Conservation (phyloP, 2,888 invertebrate genomes). For the Scaptomyza polygonia region DNA sequence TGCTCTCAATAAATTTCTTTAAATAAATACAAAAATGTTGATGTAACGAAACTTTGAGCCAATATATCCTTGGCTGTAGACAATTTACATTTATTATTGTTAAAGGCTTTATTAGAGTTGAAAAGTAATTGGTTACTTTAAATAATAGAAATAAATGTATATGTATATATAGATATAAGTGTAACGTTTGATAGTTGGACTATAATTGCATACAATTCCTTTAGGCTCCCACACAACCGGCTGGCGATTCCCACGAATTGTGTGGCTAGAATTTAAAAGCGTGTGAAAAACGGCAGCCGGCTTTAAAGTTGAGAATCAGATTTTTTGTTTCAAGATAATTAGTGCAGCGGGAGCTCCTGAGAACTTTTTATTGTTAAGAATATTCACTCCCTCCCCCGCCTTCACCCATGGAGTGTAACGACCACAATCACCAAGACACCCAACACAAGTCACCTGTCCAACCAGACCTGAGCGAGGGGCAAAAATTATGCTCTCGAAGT, state of each 20-base stretch:
- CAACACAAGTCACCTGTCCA: slow-evolving; percentile 57
- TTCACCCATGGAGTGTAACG: slow-evolving; percentile 45
- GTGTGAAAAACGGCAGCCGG: slow-evolving; percentile 79
- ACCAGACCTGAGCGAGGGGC: slow-evolving; percentile 25
- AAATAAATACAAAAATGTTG: too few species aligned
- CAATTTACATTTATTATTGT: not conserved
- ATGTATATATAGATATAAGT: slow-evolving; percentile 13
- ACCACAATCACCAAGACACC: slow-evolving; percentile 48
- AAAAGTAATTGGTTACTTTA: not conserved
- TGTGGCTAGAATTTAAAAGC: slow-evolving; percentile 78
- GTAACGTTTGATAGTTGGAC: slow-evolving; percentile 28
- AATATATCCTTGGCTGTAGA: not conserved
- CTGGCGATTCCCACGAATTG: slow-evolving; percentile 80
- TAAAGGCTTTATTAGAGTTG: not conserved
- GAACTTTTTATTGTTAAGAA: slow-evolving; percentile 57
- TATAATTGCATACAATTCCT: slow-evolving; percentile 56
- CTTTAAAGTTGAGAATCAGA: slow-evolving; percentile 67
- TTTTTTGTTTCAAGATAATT: slow-evolving; percentile 78
- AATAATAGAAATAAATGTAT: slow-evolving; percentile 3
- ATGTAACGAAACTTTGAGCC: too few species aligned
- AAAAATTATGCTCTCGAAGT: slow-evolving; percentile 58
- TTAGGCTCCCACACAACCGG: slow-evolving; percentile 69
- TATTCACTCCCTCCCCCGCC: slow-evolving; percentile 19
- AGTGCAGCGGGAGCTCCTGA: slow-evolving; percentile 69
- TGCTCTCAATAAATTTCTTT: too few species aligned